Evolutionary conservation across 2,113 vertebrate species (phyloP).

Genomic region (Suncus etruscus): DNA sequence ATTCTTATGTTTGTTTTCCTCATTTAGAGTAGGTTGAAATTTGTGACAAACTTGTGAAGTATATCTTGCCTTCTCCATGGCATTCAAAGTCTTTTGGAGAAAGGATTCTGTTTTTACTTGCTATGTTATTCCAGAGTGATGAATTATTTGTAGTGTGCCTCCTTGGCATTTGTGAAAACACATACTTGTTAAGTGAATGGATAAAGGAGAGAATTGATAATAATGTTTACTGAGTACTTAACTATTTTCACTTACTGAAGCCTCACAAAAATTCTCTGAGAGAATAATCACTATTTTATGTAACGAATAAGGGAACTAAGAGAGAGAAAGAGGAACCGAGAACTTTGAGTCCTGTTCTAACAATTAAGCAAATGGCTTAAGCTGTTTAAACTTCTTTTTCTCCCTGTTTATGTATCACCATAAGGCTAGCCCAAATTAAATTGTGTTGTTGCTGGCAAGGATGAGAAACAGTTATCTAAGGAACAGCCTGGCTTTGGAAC

Average conservation of each 20-base stretch:
- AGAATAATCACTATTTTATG: slow-evolving; percentile 12
- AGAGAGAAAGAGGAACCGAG: slow-evolving; percentile 27
- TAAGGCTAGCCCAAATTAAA: slow-evolving; percentile 22
- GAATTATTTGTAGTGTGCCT: slow-evolving; percentile 22
- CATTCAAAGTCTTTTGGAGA: neutral
- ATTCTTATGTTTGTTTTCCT: neutral
- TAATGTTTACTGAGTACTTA: neutral
- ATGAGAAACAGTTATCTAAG: slow-evolving; percentile 41
- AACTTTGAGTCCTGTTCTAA: neutral
- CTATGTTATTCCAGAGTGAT: neutral
- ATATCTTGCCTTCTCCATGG: neutral
- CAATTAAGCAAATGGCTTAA: slow-evolving; percentile 29
- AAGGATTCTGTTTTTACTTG: neutral
- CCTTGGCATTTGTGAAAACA: neutral
- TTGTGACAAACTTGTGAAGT: slow-evolving; percentile 21
- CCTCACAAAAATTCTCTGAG: slow-evolving; percentile 20
- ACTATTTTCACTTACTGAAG: slow-evolving; percentile 36
- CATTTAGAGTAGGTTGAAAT: neutral
- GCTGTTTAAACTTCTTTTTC: neutral
- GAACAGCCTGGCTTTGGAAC: slow-evolving; percentile 6
- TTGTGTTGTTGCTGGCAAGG: neutral
- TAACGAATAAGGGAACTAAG: slow-evolving; percentile 40
- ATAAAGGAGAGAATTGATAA: slow-evolving; percentile 26
- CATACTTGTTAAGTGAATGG: neutral
- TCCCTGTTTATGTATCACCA: neutral